Percentiles rank a stretch among this genome's conserved stretches.
Evolutionary conservation across 2,888 invertebrate genomes (phyloP).

Genomic region (Sympetrum striolatum): DNA sequence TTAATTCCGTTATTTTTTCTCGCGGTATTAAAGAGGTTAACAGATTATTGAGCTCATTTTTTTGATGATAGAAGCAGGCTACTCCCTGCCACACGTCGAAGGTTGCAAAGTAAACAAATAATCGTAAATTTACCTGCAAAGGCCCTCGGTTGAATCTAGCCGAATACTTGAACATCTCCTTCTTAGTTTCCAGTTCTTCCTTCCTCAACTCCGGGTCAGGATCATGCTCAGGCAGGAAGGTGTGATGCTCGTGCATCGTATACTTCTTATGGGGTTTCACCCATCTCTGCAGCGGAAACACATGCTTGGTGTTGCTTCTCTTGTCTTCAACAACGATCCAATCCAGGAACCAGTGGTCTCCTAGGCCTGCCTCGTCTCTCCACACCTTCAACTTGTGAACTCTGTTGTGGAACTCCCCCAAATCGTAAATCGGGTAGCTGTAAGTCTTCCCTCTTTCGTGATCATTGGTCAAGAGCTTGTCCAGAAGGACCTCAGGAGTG

Average conservation of each 20-base stretch:
- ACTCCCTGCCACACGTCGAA: no score
- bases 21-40: no score
- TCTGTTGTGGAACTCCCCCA: conserved; percentile 44
- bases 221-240: conserved; percentile 58
- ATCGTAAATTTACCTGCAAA: conserved; percentile 52
- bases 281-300: conserved; percentile 59
- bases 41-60: no score
- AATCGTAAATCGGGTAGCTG: conserved; percentile 52
- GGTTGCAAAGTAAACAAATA: no score
- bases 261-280: conserved; percentile 56
- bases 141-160: conserved; percentile 51
- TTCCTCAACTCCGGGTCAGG: conserved; percentile 55
- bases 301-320: conserved; percentile 46
- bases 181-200: conserved; percentile 56
- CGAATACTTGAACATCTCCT: conserved; percentile 53
- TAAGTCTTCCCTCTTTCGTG: conserved; percentile 57
- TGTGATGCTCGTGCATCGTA: conserved; percentile 56
- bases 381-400: conserved; percentile 56
- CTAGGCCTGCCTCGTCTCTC: conserved; percentile 56
- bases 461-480: conserved; percentile 55
- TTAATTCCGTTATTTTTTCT: no score
- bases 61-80: no score
- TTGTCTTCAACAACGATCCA: conserved; percentile 52
- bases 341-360: conserved; percentile 57
- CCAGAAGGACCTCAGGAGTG: conserved; percentile 55